A percentile compares a stretch with the other conserved stretches of the same genome.
These are phyloP conservation scores for Oncorhynchus tshawytscha DNA, from an alignment of 2,113 vertebrate genomes.

Conservation along the genomic window DNA sequence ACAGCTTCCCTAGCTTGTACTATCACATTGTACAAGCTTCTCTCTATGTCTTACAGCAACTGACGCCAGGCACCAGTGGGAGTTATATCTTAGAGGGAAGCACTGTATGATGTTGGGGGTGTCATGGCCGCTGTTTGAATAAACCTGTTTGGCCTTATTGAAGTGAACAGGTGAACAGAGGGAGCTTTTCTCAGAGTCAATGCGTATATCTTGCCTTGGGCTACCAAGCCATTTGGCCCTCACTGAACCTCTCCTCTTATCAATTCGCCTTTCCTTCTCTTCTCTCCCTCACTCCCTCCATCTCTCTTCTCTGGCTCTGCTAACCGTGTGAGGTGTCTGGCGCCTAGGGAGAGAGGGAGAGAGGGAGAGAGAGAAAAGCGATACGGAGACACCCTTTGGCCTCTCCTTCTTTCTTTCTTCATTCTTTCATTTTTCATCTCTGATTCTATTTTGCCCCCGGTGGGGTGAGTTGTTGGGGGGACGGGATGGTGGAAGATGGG, in stretches of 20 bases:
- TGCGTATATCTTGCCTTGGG: constrained; percentile 37
- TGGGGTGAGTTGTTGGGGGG: not conserved
- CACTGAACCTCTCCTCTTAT: constrained; percentile 36
- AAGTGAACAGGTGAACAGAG: constrained; percentile 33
- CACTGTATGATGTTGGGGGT: constrained; percentile 12
- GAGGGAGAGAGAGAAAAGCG: constrained; percentile 6
- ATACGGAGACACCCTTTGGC: constrained; percentile 13
- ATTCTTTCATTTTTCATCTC: constrained; percentile 22
- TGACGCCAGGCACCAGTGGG: constrained; percentile 3
- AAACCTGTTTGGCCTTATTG: constrained; percentile 33
- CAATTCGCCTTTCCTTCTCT: constrained; percentile 29
- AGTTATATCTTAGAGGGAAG: constrained; percentile 6
- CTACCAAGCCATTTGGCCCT: constrained; percentile 42
- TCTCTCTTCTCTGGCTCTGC: constrained; percentile 22
- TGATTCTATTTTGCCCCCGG: constrained; percentile 7
- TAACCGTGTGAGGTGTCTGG: constrained; percentile 26
- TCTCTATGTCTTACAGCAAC: constrained; percentile 4
- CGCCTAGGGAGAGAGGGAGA: constrained; percentile 17
- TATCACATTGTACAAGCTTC: not conserved
- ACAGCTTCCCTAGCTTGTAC: too few relatives aligned
- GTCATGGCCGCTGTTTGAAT: constrained; percentile 17
- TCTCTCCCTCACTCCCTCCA: constrained; percentile 2
- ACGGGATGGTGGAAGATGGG: too few relatives aligned
- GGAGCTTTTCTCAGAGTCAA: constrained; percentile 30
- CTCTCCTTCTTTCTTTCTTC: not conserved